phyloP scores from a whole-genome alignment of 2,113 vertebrate genomes.

The Pachyramphus minor region DNA sequence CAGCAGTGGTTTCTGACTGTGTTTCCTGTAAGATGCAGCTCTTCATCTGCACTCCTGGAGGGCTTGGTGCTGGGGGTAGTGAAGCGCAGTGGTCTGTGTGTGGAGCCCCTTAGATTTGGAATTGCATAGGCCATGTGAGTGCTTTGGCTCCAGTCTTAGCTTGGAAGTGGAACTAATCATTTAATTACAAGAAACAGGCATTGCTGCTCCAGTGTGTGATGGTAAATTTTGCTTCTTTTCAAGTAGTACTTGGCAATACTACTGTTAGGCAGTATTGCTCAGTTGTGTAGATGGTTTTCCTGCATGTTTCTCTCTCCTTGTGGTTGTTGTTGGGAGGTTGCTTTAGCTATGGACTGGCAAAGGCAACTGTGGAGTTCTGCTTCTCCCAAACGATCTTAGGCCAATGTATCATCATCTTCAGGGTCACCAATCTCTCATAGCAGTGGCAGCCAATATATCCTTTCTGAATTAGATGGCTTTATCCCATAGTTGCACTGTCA shows the following conservation, averaged over 20 bases:
- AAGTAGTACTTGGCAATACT: not conserved
- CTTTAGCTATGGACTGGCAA: not conserved
- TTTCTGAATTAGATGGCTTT: not conserved
- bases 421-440: not conserved
- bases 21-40: not conserved
- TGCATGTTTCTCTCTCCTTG: not conserved
- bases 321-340: not conserved
- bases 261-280: not conserved
- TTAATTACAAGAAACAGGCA: not conserved
- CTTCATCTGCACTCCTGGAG: not conserved
- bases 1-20: not conserved
- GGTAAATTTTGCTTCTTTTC: not conserved
- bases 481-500: not conserved
- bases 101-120: not conserved
- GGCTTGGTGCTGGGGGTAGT: not conserved
- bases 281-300: not conserved
- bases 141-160: not conserved
- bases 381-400: not conserved
- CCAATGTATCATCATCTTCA: not conserved
- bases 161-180: not conserved
- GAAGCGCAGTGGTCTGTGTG: accelerated
- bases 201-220: not conserved
- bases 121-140: not conserved
- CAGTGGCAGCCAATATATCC: not conserved
- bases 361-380: not conserved